Conservation (phyloP, 2,888 invertebrate species). For the Antitype chi region DNA sequence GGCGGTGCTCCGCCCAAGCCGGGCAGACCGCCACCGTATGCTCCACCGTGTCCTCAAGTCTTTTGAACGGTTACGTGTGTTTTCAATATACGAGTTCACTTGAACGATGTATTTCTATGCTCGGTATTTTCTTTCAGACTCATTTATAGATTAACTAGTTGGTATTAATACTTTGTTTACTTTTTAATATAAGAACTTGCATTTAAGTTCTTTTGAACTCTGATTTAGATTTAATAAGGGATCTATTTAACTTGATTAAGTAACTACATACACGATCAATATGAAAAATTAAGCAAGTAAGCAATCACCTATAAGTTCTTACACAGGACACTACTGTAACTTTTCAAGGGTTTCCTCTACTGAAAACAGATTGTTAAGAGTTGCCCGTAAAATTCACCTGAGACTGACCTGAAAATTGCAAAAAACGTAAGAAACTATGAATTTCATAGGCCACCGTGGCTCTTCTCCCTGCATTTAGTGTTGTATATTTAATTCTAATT, state of each 20-base stretch:
- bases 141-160: neutral
- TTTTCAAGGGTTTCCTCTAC: neutral
- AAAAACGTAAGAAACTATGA: no score
- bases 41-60: no score
- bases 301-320: neutral
- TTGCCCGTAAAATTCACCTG: no score
- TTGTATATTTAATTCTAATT: no score
- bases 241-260: neutral
- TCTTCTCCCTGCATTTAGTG: no score
- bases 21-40: no score
- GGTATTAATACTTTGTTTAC: neutral
- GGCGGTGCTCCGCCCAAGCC: no score
- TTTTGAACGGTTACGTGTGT: slow-evolving; percentile 19
- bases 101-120: neutral
- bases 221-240: neutral
- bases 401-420: no score
- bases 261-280: neutral
- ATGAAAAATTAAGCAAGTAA: neutral
- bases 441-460: no score
- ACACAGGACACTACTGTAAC: neutral
- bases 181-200: neutral
- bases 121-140: slow-evolving; percentile 2
- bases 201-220: neutral
- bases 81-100: slow-evolving; percentile 15
- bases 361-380: no score